These are phyloP conservation scores for Okapia johnstoni DNA, from an alignment of 2,113 vertebrate species.

Conservation along the genomic window DNA sequence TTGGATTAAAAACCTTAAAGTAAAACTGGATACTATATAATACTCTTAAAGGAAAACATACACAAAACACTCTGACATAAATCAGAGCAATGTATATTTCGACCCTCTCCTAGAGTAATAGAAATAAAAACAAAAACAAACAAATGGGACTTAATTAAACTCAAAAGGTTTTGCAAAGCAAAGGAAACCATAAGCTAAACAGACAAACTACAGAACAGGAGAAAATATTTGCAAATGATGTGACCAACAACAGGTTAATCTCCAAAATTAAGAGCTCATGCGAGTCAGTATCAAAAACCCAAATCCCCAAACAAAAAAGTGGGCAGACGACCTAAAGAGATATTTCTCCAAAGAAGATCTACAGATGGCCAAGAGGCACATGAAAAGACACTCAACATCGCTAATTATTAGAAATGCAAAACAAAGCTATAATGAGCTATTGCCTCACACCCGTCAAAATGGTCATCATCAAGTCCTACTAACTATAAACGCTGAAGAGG, in stretches of 20 bases:
- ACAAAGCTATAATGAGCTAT: background rate
- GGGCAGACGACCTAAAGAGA: background rate
- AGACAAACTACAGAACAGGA: background rate
- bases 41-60: background rate
- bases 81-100: background rate
- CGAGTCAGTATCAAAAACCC: rapidly evolving
- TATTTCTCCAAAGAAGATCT: background rate
- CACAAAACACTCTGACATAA: background rate
- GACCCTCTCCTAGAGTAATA: background rate
- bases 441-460: background rate
- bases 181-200: background rate
- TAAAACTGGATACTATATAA: background rate
- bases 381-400: background rate
- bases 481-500: background rate
- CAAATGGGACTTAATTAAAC: background rate
- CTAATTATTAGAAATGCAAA: background rate
- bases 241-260: background rate
- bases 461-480: background rate
- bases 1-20: background rate
- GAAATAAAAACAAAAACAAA: background rate
- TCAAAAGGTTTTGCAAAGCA: background rate
- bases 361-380: background rate
- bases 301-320: background rate
- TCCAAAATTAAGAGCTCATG: background rate
- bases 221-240: background rate